Conservation (phyloP, 2,888 invertebrate genomes). For the Ethmia dodecea region DNA sequence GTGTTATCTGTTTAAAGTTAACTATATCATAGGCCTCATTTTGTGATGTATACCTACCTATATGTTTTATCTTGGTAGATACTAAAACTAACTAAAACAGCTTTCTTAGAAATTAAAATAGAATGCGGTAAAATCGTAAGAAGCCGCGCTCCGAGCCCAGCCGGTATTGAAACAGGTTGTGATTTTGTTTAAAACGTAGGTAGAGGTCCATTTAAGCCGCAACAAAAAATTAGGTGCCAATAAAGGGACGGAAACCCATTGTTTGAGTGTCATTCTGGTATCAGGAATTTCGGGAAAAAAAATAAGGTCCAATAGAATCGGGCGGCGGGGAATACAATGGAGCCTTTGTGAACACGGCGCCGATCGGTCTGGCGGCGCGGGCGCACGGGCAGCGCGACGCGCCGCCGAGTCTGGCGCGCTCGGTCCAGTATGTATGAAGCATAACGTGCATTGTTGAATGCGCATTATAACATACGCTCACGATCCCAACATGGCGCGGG, state of each 20-base stretch:
- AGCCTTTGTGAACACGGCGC: constrained; percentile 72
- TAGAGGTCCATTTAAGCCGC: constrained; percentile 59
- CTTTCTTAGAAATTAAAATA: constrained; percentile 23
- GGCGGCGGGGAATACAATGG: constrained; percentile 63
- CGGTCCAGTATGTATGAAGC: constrained; percentile 10
- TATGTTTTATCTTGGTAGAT: too few species aligned
- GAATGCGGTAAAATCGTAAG: constrained; percentile 32
- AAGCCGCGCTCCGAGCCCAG: too few species aligned
- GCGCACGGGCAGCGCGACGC: constrained; percentile 29
- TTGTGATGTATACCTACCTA: too few species aligned
- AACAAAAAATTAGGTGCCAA: constrained; percentile 76
- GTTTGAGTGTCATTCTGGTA: constrained; percentile 70
- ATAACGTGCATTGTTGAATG: constrained; percentile 13
- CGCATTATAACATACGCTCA: constrained; percentile 31
- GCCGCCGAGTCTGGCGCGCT: constrained; percentile 46
- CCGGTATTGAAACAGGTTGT: constrained; percentile 63
- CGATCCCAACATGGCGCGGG: constrained; percentile 10
- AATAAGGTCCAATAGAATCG: constrained; percentile 57
- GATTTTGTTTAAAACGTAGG: constrained; percentile 60
- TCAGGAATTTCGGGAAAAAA: constrained; percentile 67
- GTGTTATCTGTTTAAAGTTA: too few species aligned
- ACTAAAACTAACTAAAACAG: too few species aligned
- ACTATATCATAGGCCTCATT: too few species aligned
- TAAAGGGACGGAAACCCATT: constrained; percentile 77
- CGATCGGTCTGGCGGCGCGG: constrained; percentile 65